These are phyloP conservation scores for Amiota mariae DNA, from an alignment of 2,888 invertebrate species.

Conservation along the genomic window DNA sequence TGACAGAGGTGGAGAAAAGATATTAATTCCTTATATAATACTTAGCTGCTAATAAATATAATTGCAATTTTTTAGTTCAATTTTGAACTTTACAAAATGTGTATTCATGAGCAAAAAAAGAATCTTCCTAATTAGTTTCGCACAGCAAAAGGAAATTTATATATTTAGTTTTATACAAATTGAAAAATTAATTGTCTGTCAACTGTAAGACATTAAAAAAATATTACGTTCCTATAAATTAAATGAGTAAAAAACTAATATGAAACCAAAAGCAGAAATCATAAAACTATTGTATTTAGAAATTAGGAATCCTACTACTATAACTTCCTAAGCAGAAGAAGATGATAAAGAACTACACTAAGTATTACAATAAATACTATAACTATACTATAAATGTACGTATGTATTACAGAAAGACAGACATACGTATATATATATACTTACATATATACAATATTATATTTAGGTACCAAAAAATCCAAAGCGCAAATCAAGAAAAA, in stretches of 20 bases:
- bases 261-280: slow-evolving; percentile 27
- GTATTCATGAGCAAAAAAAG: no score
- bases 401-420: slow-evolving; percentile 37
- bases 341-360: slow-evolving; percentile 17
- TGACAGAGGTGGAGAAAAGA: no score
- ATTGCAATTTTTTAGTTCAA: no score
- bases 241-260: slow-evolving; percentile 42
- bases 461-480: background rate
- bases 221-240: slow-evolving; percentile 68
- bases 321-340: slow-evolving; percentile 34
- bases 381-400: no score
- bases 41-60: no score
- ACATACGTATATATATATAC: no score
- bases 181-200: background rate
- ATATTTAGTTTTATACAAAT: no score
- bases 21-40: no score
- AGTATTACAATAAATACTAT: no score
- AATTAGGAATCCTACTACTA: background rate
- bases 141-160: no score
- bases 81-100: no score
- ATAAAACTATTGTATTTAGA: slow-evolving; percentile 23
- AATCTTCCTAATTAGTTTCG: no score
- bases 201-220: slow-evolving; percentile 23
- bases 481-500: slow-evolving; percentile 28
- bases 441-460: slow-evolving; percentile 39